A percentile compares a stretch with the other conserved stretches of the same genome.
These are phyloP conservation scores for Maniola jurtina DNA, from an alignment of 1,140 invertebrate species.

Conservation along the genomic window DNA sequence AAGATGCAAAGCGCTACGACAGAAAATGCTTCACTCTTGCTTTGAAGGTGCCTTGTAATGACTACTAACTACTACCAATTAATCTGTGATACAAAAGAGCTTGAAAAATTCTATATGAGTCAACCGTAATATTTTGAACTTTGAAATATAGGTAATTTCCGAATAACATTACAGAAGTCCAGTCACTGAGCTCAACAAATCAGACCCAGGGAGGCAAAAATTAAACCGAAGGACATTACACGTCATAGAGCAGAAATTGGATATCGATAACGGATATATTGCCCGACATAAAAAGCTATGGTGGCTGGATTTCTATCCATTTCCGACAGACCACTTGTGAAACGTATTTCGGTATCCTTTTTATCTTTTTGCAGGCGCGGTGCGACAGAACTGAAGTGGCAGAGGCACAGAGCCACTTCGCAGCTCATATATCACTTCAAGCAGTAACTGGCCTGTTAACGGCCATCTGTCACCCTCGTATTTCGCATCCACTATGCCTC, in stretches of 20 bases:
- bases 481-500: constrained; percentile 53
- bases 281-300: constrained; percentile 60
- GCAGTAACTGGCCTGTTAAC: constrained; percentile 69
- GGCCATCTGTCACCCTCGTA: constrained; percentile 64
- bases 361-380: constrained; percentile 67
- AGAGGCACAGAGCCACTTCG: constrained; percentile 69
- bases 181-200: constrained; percentile 12
- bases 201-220: constrained; percentile 48
- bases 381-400: constrained; percentile 63
- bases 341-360: constrained; percentile 73
- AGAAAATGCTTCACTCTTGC: no score
- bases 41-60: no score
- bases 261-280: constrained; percentile 72
- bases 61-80: background rate
- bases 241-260: constrained; percentile 73
- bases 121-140: background rate
- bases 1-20: no score
- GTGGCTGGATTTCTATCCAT: constrained; percentile 69
- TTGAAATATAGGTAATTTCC: background rate
- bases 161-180: background rate
- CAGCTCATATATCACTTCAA: constrained; percentile 73
- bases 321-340: constrained; percentile 71
- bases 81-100: background rate
- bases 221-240: constrained; percentile 68
- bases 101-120: background rate